Evolutionary conservation across 2,797 vertebrate species (phyloP).

Genomic region (Sebastes cheni): DNA sequence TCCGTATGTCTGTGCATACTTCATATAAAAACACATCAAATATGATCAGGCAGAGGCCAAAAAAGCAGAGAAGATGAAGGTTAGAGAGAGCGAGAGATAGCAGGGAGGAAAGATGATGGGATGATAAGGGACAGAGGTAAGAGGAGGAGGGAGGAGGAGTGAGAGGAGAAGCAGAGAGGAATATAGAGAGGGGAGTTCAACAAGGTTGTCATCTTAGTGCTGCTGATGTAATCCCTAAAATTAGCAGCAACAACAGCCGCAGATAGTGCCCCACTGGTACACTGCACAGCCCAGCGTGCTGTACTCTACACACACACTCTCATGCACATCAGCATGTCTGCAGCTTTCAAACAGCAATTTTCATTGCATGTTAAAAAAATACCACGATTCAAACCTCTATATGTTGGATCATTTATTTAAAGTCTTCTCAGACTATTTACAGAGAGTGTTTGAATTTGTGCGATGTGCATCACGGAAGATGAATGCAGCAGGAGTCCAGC

Average conservation of each 20-base stretch:
- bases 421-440: neutral
- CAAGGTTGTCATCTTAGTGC: conserved; percentile 85
- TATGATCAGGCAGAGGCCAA: neutral
- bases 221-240: conserved; percentile 96
- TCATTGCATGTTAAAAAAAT: neutral
- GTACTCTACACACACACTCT: conserved; percentile 8
- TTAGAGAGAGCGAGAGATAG: neutral
- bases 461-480: neutral
- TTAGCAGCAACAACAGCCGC: conserved; percentile 85
- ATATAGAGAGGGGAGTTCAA: conserved; percentile 50
- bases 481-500: neutral
- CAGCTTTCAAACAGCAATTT: neutral
- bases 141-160: neutral
- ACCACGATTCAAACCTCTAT: neutral
- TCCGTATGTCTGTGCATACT: neutral
- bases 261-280: conserved; percentile 61
- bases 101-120: neutral
- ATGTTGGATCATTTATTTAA: neutral
- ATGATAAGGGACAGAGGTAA: neutral
- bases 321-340: neutral
- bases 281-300: conserved; percentile 20
- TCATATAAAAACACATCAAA: neutral
- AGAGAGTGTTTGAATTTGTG: neutral
- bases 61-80: neutral
- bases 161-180: conserved; percentile 11